phyloP scores from a whole-genome alignment of 2,888 invertebrate genomes.

The Nephrotoma guestfalica region DNA sequence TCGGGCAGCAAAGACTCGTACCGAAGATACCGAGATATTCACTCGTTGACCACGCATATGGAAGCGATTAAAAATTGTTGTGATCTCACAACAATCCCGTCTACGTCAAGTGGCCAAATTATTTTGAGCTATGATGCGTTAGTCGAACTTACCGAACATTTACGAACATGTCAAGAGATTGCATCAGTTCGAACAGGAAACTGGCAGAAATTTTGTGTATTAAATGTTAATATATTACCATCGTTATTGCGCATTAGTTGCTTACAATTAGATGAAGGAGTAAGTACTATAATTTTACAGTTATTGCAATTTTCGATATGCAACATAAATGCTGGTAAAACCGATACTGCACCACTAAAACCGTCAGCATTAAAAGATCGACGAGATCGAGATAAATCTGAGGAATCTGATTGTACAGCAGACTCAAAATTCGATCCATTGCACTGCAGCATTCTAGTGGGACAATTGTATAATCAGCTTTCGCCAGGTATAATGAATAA shows the following conservation, averaged over 20 bases:
- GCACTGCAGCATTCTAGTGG: slow-evolving; percentile 50
- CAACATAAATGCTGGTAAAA: slow-evolving; percentile 28
- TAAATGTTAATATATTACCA: slow-evolving; percentile 57
- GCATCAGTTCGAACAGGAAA: slow-evolving; percentile 82
- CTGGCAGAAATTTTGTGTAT: slow-evolving; percentile 82
- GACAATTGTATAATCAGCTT: slow-evolving; percentile 51
- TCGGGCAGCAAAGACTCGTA: slow-evolving; percentile 95
- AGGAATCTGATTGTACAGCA: slow-evolving; percentile 41
- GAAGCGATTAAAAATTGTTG: slow-evolving; percentile 43
- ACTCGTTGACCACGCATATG: slow-evolving; percentile 81
- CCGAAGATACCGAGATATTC: slow-evolving; percentile 82
- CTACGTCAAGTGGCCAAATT: slow-evolving; percentile 19
- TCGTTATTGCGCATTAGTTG: slow-evolving; percentile 76
- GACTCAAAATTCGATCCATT: slow-evolving; percentile 52
- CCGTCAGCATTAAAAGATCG: slow-evolving; percentile 29
- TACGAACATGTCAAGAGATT: slow-evolving; percentile 88
- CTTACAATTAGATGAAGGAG: slow-evolving; percentile 69
- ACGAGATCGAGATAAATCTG: slow-evolving; percentile 49
- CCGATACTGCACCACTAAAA: slow-evolving; percentile 17
- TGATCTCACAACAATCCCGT: slow-evolving; percentile 26
- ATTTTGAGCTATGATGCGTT: slow-evolving; percentile 74
- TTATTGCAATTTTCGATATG: slow-evolving; percentile 82
- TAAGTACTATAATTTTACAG: slow-evolving; percentile 81
- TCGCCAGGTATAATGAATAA: slow-evolving; percentile 34
- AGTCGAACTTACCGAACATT: slow-evolving; percentile 87